phyloP scores from a whole-genome alignment of 1,140 invertebrate species.

The Leptopilina clavipes region DNA sequence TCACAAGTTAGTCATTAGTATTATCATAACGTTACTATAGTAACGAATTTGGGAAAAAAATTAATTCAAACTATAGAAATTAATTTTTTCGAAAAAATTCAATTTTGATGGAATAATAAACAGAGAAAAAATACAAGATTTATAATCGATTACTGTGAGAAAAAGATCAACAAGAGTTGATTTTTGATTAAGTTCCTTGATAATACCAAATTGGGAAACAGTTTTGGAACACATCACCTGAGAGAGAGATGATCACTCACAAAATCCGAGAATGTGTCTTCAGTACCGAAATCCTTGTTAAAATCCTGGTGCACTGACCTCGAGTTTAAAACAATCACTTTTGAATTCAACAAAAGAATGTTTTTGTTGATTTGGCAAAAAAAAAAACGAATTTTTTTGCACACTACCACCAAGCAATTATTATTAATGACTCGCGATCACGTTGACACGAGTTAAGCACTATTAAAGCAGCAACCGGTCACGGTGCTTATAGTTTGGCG shows the following conservation, averaged over 20 bases:
- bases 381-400: neutral
- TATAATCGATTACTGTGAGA: too few species aligned
- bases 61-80: too few species aligned
- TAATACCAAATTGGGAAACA: too few species aligned
- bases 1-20: too few species aligned
- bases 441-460: constrained; percentile 26
- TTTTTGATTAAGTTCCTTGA: too few species aligned
- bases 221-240: constrained; percentile 14
- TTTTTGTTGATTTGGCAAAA: neutral
- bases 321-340: neutral
- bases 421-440: constrained; percentile 19
- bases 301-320: constrained; percentile 6
- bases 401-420: constrained; percentile 12
- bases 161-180: too few species aligned
- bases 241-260: neutral
- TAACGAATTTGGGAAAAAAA: too few species aligned
- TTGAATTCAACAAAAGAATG: too few species aligned
- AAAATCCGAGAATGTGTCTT: constrained; percentile 8
- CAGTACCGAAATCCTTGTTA: neutral
- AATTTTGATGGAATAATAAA: too few species aligned
- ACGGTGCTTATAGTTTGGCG: constrained; percentile 68
- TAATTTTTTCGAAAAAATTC: too few species aligned
- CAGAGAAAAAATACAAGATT: too few species aligned
- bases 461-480: constrained; percentile 27
- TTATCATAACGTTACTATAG: too few species aligned